Base-by-base conservation (phyloP, 1,140 invertebrate genomes). In the Diplogasteroides magnus region DNA sequence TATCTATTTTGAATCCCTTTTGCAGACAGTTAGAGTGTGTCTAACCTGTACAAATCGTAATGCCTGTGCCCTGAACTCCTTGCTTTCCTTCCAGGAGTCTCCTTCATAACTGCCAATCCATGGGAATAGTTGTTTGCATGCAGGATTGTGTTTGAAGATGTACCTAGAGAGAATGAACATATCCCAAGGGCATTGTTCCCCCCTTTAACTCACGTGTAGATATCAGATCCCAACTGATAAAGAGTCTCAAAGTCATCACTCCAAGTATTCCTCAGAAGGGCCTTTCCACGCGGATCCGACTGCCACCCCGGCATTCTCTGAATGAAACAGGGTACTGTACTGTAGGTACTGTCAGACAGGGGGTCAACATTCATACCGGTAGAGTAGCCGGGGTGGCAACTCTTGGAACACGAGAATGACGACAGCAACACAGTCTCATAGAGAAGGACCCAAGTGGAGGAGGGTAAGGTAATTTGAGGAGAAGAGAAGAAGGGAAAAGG, bases 191-290 rank as follows among this genome's bases (percentile, higher is more conserved):
- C 32, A 48, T 19, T 27, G 57, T 25, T 48, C 55, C 14, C 23
- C 28, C n/a, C 67, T n/a, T 19, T 13, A 0, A 2, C 31, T 48
- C 59, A 29, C 66, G 29, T 69, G 62, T 81, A 79, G 57, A 79
- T 81, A 2, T 71, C 56, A 27, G 77, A 65, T 37, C 79, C 79
- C 15, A 81, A 66, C 25, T 82, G 71, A 67, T 83, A 83, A 14
- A 81, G 69, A 65, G 79, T 80, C 48, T 82, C 79, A 59, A 81
- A 81, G 55, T 81, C 79, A 61, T 81, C 79, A 29, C 77, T 82
- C 79, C 79, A 81, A 1, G 79, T 81, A 14, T 65, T 69, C 57
- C 81, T 81, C 14, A 80, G 66, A 2, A 82, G 67, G 48, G 82
- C 77, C 69, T 68, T 48, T 11, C 19, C 37, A 11, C 19, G 6